Base-by-base conservation (phyloP, 37 sponge, comb jelly and placozoan species). In the Halichondria panicea region DNA sequence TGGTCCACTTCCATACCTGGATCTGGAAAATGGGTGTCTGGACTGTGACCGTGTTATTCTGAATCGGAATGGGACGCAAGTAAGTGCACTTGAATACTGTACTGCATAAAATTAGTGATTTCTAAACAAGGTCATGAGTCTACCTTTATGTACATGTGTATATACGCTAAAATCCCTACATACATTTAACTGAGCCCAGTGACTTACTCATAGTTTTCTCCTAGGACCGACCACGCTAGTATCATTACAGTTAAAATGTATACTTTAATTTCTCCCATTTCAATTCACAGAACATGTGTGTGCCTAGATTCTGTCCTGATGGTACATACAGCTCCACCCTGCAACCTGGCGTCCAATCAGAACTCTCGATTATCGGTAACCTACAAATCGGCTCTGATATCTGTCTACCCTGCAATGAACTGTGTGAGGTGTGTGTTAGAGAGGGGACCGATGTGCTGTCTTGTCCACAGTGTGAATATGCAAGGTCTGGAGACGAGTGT, bases 1-100 rank as follows among this genome's bases (percentile, higher is more conserved):
- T 31, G 93, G 93, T 18, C 88, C 93, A 1, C 56, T 72, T 4
- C 63, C 68, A 28, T 75, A 75, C 62, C 57, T 84, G 66, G 71
- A 79, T 66, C 45, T 33, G 32, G 59, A 56, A 12, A 61, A 81
- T 46, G 88, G 87, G 12, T 87, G 88, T 64, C 75, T 83, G 40
- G 68, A 66, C 28, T 92, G 88, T 43, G 45, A 38, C 27, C 32
- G 53, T 38, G 76, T 88, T 19, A 38, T 43, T 35, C 60, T 84
- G 53, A 41, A 77, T 48, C 24, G 38, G 19, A 34, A 77, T n/a
- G 85, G 85, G 1, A 40, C 40, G 0, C 85, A 84, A 78, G 85
- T 84, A 63, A 25, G 40, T 53, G 31, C n/a, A n/a, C n/a, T n/a
- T n/a, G n/a, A n/a, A n/a, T n/a, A n/a, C n/a, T n/a, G n/a, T n/a